Base-by-base conservation (phyloP, 2,797 vertebrate genomes). In the Molossus alvarezi region DNA sequence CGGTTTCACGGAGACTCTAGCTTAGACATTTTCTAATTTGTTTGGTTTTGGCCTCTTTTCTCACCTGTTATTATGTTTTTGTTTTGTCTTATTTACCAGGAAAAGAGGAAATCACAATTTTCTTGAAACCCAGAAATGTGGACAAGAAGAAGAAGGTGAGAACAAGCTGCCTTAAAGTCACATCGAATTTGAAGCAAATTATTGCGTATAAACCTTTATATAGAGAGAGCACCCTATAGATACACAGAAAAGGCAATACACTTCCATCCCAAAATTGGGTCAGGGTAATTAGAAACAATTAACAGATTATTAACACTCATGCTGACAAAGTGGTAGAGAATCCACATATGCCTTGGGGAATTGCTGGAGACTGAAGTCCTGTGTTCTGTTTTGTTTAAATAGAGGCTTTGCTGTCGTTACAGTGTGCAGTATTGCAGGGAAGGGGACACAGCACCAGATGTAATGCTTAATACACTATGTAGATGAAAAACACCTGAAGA, bases 381-480 rank as follows among this genome's bases (percentile, higher is more conserved):
- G 55, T 33, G 14, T 67, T 95, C 64, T 92, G 23, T 53, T 85
- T 90, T 79, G 25, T 95, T 95, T 93, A 79, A 94, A 77, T 77
- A 71, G 92, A 58, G 48, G 20, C 21, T 33, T 73, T 88, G 10
- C 67, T 79, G 82, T 84, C 45, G 69, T 84, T n/a, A 85, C 88
- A 37, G 48, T 17, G 21, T 20, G 62, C 84, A 73, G 1, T 77
- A 83, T 90, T 88, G 65, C 48, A 64, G 72, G 75, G 82, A 90
- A 96, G 41, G 33, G 14, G 69, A 95, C 79, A 48, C 64, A 83
- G 33, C 73, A 57, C 80, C 67, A n/a, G 81, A 97, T 92, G 94
- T 88, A 97, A 97, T 95, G 97, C 97, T 98, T 98, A 97, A 97
- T 94, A 97, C 93, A 91, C 97, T 98, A 95, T 95, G 93, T 92